Evolutionary conservation across 1,140 invertebrate genomes (phyloP), one percentile per base, ranked within the genome.

Genomic region (Meloidogyne chitwoodi): DNA sequence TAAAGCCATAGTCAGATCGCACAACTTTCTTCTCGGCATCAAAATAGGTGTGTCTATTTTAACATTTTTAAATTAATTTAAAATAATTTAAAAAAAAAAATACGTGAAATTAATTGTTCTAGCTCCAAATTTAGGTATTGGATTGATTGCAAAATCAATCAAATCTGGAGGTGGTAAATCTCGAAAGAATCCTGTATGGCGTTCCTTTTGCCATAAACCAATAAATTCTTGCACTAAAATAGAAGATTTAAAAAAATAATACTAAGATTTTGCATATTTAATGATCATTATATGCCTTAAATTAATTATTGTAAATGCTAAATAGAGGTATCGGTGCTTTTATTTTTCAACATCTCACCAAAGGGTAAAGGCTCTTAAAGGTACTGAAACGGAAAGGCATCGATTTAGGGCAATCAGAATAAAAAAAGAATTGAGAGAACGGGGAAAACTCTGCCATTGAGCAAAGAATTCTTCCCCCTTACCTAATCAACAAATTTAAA

Each of bases 71-170:
- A 56, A 14, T 75, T 29, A 29, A n/a, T 31, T 68, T 62, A 14
- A 22, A 38, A 62, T 22, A 26, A 24, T 22, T 31, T 29, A 44
- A 74, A 61, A 66, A 62, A n/a, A n/a, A n/a, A n/a, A n/a, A 77
- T 73, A 85, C 82, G 85, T 86, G 72, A 86, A 85, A 63, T 86
- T 86, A 12, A 86, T 74, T n/a, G 85, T 80, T 74, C 85, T 71
- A 19, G 85, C 85, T 19, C 85, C 85, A 71, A 86, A 86, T 64
- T 86, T 86, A 2, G 85, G 85, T 38, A 86, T 85, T 1, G 85
- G 85, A 73, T 86, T 87, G 26, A 86, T 86, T 12, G 85, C 81
- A 71, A 86, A 87, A 72, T 86, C 85, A n/a, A 86, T 87, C 44
- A 87, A 81, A 65, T 80, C 78, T 56, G 85, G 85, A 12, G 85